Conservation (phyloP, 2,888 invertebrate species). For the Drosophila differens region DNA sequence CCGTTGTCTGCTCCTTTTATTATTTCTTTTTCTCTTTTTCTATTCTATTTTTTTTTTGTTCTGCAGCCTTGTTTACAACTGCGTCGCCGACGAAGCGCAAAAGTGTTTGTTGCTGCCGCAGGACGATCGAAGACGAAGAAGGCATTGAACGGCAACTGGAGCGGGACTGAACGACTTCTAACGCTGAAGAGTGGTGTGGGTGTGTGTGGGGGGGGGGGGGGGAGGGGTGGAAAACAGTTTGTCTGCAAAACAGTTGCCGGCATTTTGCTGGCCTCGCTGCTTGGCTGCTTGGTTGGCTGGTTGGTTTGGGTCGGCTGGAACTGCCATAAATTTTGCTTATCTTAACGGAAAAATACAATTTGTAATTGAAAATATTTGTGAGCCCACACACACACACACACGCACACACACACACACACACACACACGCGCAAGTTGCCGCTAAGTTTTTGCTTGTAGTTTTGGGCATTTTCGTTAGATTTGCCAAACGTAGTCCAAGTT, state of each 20-base stretch:
- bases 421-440: conserved; percentile 32
- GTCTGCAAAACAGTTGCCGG: conserved; percentile 35
- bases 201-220: too few species aligned
- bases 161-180: not conserved
- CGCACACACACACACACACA: not conserved
- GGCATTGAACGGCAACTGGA: conserved; percentile 18
- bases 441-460: conserved; percentile 52
- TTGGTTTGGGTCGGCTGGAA: conserved; percentile 21
- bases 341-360: conserved; percentile 80
- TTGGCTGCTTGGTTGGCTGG: not conserved
- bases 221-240: not conserved
- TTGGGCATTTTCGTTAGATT: conserved; percentile 17
- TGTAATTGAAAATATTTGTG: conserved; percentile 80
- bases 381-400: conserved; percentile 31
- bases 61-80: conserved; percentile 70
- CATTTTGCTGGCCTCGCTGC: conserved; percentile 13
- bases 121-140: conserved; percentile 51
- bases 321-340: conserved; percentile 81
- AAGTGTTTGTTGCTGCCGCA: conserved; percentile 78
- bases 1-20: conserved; percentile 17
- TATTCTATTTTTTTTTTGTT: conserved; percentile 5
- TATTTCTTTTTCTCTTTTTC: conserved; percentile 8
- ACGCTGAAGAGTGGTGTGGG: not conserved
- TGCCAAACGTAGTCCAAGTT: conserved; percentile 5
- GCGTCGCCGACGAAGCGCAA: conserved; percentile 76